These are phyloP conservation scores for Macrostomum lignano DNA, from an alignment of 1,140 invertebrate genomes.

Conservation along the genomic window DNA sequence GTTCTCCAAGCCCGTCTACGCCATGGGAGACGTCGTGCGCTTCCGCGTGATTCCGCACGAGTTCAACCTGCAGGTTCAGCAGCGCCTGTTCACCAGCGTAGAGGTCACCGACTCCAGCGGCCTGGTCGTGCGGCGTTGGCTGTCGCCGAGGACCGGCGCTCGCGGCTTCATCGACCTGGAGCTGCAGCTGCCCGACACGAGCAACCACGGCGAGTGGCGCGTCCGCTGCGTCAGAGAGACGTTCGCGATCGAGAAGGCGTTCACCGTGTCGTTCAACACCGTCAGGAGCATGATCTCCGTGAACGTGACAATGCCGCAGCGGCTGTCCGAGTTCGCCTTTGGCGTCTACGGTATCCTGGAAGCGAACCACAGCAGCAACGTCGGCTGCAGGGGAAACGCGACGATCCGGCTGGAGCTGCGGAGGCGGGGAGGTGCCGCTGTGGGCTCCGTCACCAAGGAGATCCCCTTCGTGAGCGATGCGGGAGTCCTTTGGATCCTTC, in stretches of 20 bases:
- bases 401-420: slow-evolving; percentile 38
- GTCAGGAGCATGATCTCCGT: too few relatives aligned
- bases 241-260: too few relatives aligned
- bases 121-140: slow-evolving; percentile 56
- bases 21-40: slow-evolving; percentile 32
- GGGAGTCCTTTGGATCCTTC: too few relatives aligned
- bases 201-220: slow-evolving; percentile 67
- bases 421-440: too few relatives aligned
- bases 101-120: slow-evolving; percentile 35
- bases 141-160: slow-evolving; percentile 42
- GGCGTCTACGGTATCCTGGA: slow-evolving; percentile 52
- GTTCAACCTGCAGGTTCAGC: slow-evolving; percentile 17
- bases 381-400: slow-evolving; percentile 39
- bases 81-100: slow-evolving; percentile 6
- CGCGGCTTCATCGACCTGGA: slow-evolving; percentile 58
- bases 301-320: slow-evolving; percentile 74
- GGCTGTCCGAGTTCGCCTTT: slow-evolving; percentile 53
- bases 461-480: too few relatives aligned
- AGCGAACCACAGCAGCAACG: slow-evolving; percentile 40
- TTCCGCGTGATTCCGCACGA: slow-evolving; percentile 33
- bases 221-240: too few relatives aligned
- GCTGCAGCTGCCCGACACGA: slow-evolving; percentile 63
- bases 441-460: too few relatives aligned
- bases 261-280: too few relatives aligned
- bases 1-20: slow-evolving; percentile 6